Evolutionary conservation across 2,888 invertebrate genomes (phyloP).

Genomic region (Hermaeophaga mercurialis): DNA sequence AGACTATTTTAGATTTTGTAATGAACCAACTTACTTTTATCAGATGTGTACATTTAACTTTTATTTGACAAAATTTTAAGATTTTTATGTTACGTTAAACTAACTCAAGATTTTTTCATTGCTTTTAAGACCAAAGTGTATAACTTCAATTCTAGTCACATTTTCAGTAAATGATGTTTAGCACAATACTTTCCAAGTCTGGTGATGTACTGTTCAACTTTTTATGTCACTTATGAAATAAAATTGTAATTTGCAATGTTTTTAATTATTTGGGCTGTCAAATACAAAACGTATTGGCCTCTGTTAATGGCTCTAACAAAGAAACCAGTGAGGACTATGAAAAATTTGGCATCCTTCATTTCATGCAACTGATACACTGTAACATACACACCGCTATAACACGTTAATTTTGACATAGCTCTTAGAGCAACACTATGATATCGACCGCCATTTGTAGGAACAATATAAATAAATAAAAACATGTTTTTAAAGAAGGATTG

Average conservation of each 20-base stretch:
- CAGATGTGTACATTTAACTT: constrained; percentile 16
- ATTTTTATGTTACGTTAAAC: constrained; percentile 22
- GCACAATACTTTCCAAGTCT: constrained; percentile 38
- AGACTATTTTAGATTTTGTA: no score
- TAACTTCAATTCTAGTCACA: constrained; percentile 46
- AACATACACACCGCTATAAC: no score
- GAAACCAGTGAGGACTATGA: no score
- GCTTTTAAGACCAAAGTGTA: constrained; percentile 42
- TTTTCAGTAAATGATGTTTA: constrained; percentile 39
- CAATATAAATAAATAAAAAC: no score
- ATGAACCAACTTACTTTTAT: not conserved
- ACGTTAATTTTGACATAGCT: no score
- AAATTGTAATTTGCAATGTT: constrained; percentile 35
- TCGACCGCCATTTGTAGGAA: no score
- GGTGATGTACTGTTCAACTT: constrained; percentile 36
- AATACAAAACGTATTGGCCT: not conserved
- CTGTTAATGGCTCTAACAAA: no score
- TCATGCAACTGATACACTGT: no score
- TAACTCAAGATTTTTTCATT: constrained; percentile 27
- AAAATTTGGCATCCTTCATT: no score
- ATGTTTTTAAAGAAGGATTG: no score
- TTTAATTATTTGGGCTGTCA: constrained; percentile 12
- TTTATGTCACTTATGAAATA: constrained; percentile 37
- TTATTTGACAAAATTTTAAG: constrained; percentile 17
- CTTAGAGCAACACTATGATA: no score